Percentiles rank a stretch among this genome's conserved stretches.
These are phyloP conservation scores for Drosophila quadrilineata DNA, from an alignment of 1,140 invertebrate species.

Conservation along the genomic window DNA sequence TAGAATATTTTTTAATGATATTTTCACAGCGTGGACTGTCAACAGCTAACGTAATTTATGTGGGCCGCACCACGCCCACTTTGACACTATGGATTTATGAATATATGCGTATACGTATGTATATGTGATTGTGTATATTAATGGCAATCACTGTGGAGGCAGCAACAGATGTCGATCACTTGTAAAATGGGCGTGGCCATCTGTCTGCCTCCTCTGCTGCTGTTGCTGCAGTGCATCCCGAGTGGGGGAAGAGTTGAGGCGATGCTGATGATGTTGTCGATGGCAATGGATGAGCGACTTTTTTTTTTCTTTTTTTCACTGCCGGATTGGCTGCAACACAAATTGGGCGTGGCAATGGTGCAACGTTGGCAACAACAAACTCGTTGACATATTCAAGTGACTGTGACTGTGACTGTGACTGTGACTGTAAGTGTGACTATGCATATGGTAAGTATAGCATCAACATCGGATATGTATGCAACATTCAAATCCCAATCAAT, in stretches of 20 bases:
- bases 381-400: conserved; percentile 59
- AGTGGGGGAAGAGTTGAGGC: conserved; percentile 62
- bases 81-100: conserved; percentile 26
- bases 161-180: conserved; percentile 51
- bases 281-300: conserved; percentile 47
- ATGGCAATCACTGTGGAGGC: background rate
- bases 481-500: too few relatives aligned
- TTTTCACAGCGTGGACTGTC: conserved; percentile 52
- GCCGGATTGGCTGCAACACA: conserved; percentile 67
- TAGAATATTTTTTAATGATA: conserved; percentile 68
- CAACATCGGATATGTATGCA: too few relatives aligned
- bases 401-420: background rate
- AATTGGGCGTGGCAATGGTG: conserved; percentile 61
- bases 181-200: conserved; percentile 58
- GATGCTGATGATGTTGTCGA: conserved; percentile 41
- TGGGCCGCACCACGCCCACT: conserved; percentile 59
- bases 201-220: too few relatives aligned
- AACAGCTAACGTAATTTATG: conserved; percentile 67
- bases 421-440: too few relatives aligned
- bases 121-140: background rate
- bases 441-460: too few relatives aligned
- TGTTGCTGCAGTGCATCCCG: conserved; percentile 15
- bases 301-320: too few relatives aligned
- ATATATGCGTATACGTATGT: conserved; percentile 5
- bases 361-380: conserved; percentile 9